Conservation (phyloP, 2,113 vertebrate species). For the Oreamnos americanus region DNA sequence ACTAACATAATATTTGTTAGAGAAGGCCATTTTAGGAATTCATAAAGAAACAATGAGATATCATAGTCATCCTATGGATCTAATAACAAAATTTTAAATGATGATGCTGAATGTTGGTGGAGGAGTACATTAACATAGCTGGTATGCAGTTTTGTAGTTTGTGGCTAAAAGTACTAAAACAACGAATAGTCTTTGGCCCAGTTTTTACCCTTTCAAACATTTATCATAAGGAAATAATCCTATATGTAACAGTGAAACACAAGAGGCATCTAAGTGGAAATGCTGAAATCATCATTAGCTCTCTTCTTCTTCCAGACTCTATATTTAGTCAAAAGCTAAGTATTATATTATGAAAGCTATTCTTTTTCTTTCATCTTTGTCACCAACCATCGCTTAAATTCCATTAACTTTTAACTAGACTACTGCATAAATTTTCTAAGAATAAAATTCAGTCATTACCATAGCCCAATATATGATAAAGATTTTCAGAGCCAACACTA, state of each 20-base stretch:
- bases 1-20: not conserved
- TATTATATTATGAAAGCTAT: not conserved
- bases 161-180: not conserved
- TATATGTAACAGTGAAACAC: not conserved
- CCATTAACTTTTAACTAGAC: not conserved
- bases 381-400: not conserved
- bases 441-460: not conserved
- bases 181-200: not conserved
- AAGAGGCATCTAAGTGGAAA: not conserved
- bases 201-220: not conserved
- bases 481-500: not conserved
- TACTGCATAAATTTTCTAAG: not conserved
- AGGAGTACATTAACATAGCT: not conserved
- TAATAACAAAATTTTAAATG: not conserved
- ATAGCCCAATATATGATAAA: not conserved
- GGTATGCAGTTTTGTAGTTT: not conserved
- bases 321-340: not conserved
- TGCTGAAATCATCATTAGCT: not conserved
- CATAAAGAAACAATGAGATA: not conserved
- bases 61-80: not conserved
- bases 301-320: not conserved
- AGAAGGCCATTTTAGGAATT: not conserved
- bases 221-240: not conserved
- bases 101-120: not conserved
- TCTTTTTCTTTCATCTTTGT: slow-evolving; percentile 7